Evolutionary conservation across 2,113 vertebrate genomes (phyloP).

Genomic region (Chaenogobius annularis): DNA sequence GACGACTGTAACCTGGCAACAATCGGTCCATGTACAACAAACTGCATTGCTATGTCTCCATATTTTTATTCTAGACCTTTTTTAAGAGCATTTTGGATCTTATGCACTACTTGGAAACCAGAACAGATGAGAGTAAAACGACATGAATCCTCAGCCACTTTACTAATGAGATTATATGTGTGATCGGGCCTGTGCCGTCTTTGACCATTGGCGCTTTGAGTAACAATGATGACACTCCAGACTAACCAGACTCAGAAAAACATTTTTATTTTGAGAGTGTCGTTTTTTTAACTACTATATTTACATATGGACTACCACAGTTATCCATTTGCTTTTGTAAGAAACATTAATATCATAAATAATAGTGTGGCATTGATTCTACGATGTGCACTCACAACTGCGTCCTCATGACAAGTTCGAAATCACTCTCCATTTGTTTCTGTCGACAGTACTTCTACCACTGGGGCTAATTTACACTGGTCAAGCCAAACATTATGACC

Average conservation of each 20-base stretch:
- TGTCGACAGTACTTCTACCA: slow-evolving; percentile 13
- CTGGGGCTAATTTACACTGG: neutral
- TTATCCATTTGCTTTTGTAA: slow-evolving; percentile 27
- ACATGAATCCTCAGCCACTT: slow-evolving; percentile 39
- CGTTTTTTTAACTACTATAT: slow-evolving; percentile 55
- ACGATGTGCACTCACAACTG: slow-evolving; percentile 20
- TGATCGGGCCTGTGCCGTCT: slow-evolving; percentile 10
- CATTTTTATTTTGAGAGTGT: slow-evolving; percentile 55
- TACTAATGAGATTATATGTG: slow-evolving; percentile 30
- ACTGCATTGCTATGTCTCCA: neutral
- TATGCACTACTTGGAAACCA: slow-evolving; percentile 29
- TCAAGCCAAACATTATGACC: neutral
- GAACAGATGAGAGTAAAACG: slow-evolving; percentile 21
- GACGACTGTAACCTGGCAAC: slow-evolving; percentile 78
- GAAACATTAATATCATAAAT: slow-evolving; percentile 27
- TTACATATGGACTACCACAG: slow-evolving; percentile 59
- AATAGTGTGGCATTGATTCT: slow-evolving; percentile 21
- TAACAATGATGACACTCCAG: slow-evolving; percentile 2
- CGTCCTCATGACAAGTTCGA: slow-evolving; percentile 21
- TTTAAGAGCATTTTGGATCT: slow-evolving; percentile 7
- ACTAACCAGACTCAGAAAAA: slow-evolving; percentile 46
- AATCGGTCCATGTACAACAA: slow-evolving; percentile 60
- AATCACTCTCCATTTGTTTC: slow-evolving; percentile 22
- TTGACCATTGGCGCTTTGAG: neutral
- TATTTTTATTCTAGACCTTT: slow-evolving; percentile 6